Evolutionary conservation across 2,888 invertebrate species (phyloP), one percentile per base, ranked within the genome.

Genomic region (Erannis defoliaria): DNA sequence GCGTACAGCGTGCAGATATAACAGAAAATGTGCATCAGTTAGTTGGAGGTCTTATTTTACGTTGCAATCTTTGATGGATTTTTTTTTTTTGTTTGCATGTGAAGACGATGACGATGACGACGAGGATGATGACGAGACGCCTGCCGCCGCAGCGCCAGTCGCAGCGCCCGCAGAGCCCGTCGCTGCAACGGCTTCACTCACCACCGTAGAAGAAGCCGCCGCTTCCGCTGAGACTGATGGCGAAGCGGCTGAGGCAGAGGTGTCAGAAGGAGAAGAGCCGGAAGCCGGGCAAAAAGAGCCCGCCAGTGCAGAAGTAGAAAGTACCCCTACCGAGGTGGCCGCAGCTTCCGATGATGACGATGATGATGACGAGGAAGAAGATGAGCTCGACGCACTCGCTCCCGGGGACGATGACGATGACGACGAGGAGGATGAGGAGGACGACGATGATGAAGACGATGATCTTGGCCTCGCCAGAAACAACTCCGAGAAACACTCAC

Each of bases 381-480:
- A 94, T 40, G 94, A 94, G 21, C 94, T 94, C 61, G 91, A 90
- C 61, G 90, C 93, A 35, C 94, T 94, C 57, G 94, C 94, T 10
- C 93, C 94, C 49, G 94, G 93, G 67, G 92, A 92, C 31, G 95
- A 94, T 61, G 95, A 95, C 65, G 96, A 95, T 55, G 95, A 95
- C 21, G 96, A 95, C 26, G 95, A 95, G 21, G 95, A 95, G 2
- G 95, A 95, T 21, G 95, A 95, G 19, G 94, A 94, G 40, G 95
- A 95, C 62, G 95, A 95, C 57, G 95, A 94, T 54, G 94, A 94
- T 67, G 95, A 95, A 65, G 94, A 95, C 73, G 95, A 95, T 79
- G 94, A 94, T 74, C 93, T 93, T 65, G 95, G 95, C 78, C 94
- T 96, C 86, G 90, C 88, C 82, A 91, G 93, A 81, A 89, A 89